Percentiles rank a stretch among this genome's conserved stretches.
Evolutionary conservation across 2,888 invertebrate species (phyloP).

Genomic region (Tipula vernalis): DNA sequence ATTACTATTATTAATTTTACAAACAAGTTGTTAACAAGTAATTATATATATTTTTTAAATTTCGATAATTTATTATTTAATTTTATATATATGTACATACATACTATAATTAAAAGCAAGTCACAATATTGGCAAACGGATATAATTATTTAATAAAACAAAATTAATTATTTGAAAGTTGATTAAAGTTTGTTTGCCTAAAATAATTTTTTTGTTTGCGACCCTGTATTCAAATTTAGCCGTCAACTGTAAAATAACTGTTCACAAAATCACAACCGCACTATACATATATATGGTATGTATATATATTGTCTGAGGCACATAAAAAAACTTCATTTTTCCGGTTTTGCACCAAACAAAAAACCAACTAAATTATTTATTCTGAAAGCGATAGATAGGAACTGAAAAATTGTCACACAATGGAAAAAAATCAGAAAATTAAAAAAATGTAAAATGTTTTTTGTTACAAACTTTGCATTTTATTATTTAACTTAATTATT

Average conservation of each 20-base stretch:
- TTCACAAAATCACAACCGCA: background rate
- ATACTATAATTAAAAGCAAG: background rate
- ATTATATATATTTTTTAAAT: background rate
- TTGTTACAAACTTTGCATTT: background rate
- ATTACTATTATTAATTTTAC: background rate
- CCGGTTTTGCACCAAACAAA: background rate
- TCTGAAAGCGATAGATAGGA: background rate
- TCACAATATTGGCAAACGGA: background rate
- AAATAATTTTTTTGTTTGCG: background rate
- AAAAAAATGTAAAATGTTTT: background rate
- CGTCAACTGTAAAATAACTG: no score
- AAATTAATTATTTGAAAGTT: background rate
- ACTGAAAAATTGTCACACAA: background rate
- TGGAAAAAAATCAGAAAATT: background rate
- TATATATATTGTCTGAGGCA: background rate
- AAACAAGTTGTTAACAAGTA: background rate
- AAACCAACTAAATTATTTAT: background rate
- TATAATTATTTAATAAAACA: background rate
- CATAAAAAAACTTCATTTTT: background rate
- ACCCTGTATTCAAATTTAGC: no score
- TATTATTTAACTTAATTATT: background rate
- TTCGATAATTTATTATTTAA: background rate
- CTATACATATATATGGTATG: background rate
- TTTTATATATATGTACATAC: background rate
- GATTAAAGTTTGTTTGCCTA: background rate